Evolutionary conservation across 2,113 vertebrate species (phyloP).

Genomic region (Anoplopoma fimbria): DNA sequence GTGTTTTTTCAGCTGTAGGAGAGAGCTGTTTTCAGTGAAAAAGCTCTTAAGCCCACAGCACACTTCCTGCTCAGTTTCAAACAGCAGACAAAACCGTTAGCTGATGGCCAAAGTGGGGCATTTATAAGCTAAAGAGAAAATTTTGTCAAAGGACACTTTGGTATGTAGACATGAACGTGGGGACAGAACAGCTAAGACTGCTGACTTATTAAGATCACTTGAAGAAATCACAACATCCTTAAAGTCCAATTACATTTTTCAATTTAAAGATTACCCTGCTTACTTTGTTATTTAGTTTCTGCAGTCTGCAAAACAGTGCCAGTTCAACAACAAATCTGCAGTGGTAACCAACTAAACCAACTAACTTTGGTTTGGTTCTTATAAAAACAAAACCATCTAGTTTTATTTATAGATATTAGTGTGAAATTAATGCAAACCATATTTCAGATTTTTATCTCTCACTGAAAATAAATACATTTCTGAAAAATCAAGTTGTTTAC

Average conservation of each 20-base stretch:
- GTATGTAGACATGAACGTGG: too few relatives aligned
- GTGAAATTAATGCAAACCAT: not conserved
- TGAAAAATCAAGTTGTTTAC: not conserved
- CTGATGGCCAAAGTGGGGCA: too few relatives aligned
- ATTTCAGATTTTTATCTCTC: not conserved
- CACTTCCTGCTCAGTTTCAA: not conserved
- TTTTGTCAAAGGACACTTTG: not conserved
- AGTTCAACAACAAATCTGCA: not conserved
- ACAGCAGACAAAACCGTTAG: not conserved
- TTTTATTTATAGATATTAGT: not conserved
- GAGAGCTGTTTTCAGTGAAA: too few relatives aligned
- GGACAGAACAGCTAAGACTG: not conserved
- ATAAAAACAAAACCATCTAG: not conserved
- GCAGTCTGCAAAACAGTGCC: not conserved
- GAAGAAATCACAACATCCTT: not conserved
- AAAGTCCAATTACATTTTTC: not conserved
- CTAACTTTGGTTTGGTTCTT: not conserved
- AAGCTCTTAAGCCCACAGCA: not conserved
- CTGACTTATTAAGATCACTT: not conserved
- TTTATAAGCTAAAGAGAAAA: not conserved
- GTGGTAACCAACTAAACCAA: too few relatives aligned
- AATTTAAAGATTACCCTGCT: not conserved
- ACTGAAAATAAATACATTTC: not conserved
- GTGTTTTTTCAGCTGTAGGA: too few relatives aligned
- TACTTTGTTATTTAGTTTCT: not conserved